Conservation (phyloP, 2,113 vertebrate species). For the Gadus chalcogrammus region DNA sequence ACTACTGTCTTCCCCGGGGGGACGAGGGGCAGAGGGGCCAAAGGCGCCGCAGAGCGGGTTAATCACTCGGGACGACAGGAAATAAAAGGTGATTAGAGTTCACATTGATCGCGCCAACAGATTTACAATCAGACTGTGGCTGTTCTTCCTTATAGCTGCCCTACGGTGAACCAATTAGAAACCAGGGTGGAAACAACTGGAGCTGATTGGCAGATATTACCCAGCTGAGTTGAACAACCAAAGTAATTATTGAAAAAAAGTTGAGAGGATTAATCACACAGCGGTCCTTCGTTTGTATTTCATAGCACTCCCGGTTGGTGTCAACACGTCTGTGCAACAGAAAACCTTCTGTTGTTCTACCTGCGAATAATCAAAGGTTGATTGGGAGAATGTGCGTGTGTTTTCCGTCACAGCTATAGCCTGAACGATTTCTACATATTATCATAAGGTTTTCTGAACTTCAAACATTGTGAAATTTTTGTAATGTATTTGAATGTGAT, state of each 20-base stretch:
- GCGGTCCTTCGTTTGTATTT: conserved; percentile 31
- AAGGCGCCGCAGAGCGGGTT: too few species aligned
- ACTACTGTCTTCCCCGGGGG: neutral
- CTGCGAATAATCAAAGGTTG: too few species aligned
- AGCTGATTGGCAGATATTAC: conserved; percentile 48
- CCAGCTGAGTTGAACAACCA: conserved; percentile 56
- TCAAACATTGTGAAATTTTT: too few species aligned
- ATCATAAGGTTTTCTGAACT: too few species aligned
- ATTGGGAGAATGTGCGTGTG: too few species aligned
- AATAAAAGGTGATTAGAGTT: conserved; percentile 64
- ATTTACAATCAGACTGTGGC: conserved; percentile 46
- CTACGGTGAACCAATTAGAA: conserved; percentile 43
- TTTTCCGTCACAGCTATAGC: too few species aligned
- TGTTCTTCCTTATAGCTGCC: conserved; percentile 45
- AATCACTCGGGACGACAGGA: conserved; percentile 47
- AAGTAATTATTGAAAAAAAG: conserved; percentile 35
- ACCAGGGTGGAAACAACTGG: conserved; percentile 34
- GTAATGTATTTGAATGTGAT: too few species aligned
- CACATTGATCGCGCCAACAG: conserved; percentile 55
- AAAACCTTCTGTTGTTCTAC: too few species aligned
- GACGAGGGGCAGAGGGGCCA: too few species aligned
- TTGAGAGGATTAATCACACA: conserved; percentile 35
- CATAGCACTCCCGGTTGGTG: neutral
- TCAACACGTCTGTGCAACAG: too few species aligned
- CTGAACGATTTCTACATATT: too few species aligned